Evolutionary conservation across 2,797 vertebrate species (phyloP).

Genomic region (Rhinophrynus dorsalis): DNA sequence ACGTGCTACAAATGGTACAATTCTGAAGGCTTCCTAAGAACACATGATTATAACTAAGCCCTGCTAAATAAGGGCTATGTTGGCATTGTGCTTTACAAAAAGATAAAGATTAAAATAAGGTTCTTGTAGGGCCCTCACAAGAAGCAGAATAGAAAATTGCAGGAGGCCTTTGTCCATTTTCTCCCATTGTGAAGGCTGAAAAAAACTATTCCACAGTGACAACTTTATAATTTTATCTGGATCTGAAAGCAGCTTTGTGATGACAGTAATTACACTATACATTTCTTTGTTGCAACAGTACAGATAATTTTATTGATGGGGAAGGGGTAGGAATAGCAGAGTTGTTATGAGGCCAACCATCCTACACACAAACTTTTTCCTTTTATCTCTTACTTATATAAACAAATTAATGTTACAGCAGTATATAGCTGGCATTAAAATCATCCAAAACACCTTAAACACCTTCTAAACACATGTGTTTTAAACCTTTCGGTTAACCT

Average conservation of each 20-base stretch:
- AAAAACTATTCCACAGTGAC: conserved; percentile 3
- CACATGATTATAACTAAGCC: neutral
- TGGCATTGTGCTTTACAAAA: neutral
- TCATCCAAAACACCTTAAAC: too few species aligned
- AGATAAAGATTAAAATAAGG: neutral
- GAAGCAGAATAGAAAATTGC: conserved; percentile 17
- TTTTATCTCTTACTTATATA: too few species aligned
- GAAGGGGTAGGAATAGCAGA: neutral
- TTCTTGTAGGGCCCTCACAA: neutral
- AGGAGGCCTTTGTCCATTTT: conserved; percentile 23
- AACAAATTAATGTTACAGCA: too few species aligned
- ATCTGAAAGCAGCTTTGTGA: conserved; percentile 16
- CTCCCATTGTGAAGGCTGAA: neutral
- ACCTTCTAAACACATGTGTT: too few species aligned
- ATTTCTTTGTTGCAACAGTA: neutral
- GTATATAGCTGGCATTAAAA: too few species aligned
- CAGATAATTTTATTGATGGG: conserved; percentile 1
- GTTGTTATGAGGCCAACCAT: too few species aligned
- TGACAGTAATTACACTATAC: neutral
- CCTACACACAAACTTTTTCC: too few species aligned
- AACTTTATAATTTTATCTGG: conserved; percentile 9
- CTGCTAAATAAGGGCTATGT: neutral
- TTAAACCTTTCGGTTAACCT: too few species aligned
- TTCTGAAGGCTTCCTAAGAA: neutral
- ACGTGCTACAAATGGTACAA: neutral